Evolutionary conservation across 2,797 vertebrate genomes (phyloP), one percentile per base, ranked within the genome.

Genomic region (Antrozous pallidus): DNA sequence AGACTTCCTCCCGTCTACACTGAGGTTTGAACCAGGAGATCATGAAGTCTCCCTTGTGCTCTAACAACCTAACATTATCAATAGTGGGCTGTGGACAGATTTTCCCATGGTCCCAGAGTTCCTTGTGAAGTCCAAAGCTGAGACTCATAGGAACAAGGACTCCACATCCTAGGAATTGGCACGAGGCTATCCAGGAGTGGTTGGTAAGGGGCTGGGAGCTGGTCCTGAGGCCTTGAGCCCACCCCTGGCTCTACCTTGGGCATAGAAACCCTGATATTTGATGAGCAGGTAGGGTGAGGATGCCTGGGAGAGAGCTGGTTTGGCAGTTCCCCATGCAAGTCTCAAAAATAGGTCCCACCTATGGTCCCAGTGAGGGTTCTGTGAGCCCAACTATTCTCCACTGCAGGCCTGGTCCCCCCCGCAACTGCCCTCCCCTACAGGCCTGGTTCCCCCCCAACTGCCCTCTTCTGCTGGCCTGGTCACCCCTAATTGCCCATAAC

Each of bases 171-270:
- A 49, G 77, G 92, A 77, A 58, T 26, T 26, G n/a, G 42, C 8
- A 3, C 58, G 14, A 18, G 67, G 28, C 38, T 56, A 17, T 20
- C 33, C 33, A 5, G 0, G 2, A 71, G 38, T 54, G n/a, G 20
- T 40, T 26, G 45, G 31, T 74, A 6, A 13, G 18, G 51, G 22
- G 4, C 0, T 6, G 7, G 2, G 26, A 1, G 6, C 36, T 9
- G 17, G 8, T 12, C 28, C 67, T 2, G 18, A 71, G 74, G 24
- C 0, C 26, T 26, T 5, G 42, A 51, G 38, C 11, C 58, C 5
- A 2, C 28, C 28, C 1, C 38, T 38, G 54, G 18, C 45, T 71
- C 58, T 31, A 67, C 38, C 67, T 16, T 18, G 17, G 42, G 49
- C 16, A 51, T 61, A 69, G 81, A 1, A 38, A 28, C 8, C 13